A percentile compares a stretch with the other conserved stretches of the same genome.
These are phyloP conservation scores for Teleiodes luculella DNA, from an alignment of 2,888 invertebrate genomes.

Conservation along the genomic window DNA sequence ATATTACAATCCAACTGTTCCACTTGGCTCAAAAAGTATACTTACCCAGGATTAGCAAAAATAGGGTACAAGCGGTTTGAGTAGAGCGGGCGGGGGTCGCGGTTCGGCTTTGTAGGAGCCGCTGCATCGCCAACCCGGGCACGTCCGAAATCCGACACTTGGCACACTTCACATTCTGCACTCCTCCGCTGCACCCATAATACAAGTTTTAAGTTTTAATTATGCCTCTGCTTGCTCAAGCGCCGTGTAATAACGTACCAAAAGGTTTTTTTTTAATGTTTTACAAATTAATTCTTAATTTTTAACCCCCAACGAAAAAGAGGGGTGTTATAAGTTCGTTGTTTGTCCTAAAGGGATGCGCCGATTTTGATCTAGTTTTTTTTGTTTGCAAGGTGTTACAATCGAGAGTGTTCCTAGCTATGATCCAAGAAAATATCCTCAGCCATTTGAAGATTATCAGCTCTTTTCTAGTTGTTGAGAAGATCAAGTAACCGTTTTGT, in stretches of 20 bases:
- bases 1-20: constrained; percentile 13
- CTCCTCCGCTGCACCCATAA: constrained; percentile 49
- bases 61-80: constrained; percentile 30
- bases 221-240: constrained; percentile 54
- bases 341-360: no score
- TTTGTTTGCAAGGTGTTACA: no score
- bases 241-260: background rate
- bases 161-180: constrained; percentile 62
- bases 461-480: no score
- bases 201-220: constrained; percentile 74
- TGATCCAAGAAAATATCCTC: no score
- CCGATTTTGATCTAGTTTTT: no score
- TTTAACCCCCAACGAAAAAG: no score
- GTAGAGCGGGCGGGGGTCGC: constrained; percentile 6
- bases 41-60: constrained; percentile 36
- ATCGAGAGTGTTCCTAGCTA: no score
- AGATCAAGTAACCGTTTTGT: no score
- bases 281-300: no score
- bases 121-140: constrained; percentile 56
- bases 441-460: no score
- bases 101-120: constrained; percentile 21
- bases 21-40: constrained; percentile 33
- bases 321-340: no score
- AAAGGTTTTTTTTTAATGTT: background rate
- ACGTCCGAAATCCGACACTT: constrained; percentile 73